Conservation (phyloP, 2,113 vertebrate species). For the Pterocles gutturalis region DNA sequence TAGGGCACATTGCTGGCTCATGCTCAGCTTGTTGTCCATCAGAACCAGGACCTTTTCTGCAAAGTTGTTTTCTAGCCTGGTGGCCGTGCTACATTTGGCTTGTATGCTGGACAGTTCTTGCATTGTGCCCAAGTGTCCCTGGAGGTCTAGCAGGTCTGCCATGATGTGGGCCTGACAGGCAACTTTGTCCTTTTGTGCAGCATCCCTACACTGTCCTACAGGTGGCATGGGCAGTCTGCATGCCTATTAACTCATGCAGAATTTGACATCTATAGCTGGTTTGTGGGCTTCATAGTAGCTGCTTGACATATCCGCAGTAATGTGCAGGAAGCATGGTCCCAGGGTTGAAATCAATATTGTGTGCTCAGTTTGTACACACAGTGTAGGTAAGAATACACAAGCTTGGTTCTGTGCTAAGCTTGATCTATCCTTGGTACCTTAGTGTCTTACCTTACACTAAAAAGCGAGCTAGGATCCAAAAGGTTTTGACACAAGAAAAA, state of each 20-base stretch:
- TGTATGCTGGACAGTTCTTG: background rate
- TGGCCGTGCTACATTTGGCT: background rate
- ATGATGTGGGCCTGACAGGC: background rate
- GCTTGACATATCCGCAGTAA: background rate
- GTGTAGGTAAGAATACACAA: background rate
- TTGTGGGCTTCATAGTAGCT: background rate
- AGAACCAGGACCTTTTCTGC: background rate
- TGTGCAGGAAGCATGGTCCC: background rate
- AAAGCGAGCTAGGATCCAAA: background rate
- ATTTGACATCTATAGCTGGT: background rate
- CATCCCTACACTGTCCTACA: fast-evolving
- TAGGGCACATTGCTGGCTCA: background rate
- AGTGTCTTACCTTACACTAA: background rate
- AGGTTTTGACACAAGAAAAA: background rate
- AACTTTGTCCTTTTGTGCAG: background rate
- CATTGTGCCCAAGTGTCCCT: background rate
- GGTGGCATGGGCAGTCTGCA: background rate
- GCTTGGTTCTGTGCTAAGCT: background rate
- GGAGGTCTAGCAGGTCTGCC: background rate
- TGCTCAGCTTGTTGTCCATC: background rate
- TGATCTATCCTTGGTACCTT: background rate
- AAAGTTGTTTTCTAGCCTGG: background rate
- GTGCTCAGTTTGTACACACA: background rate
- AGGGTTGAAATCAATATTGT: background rate
- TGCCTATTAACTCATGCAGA: background rate